Percentiles rank a stretch among this genome's conserved stretches.
Conservation (phyloP, 2,113 vertebrate species). For the Myocastor coypus region DNA sequence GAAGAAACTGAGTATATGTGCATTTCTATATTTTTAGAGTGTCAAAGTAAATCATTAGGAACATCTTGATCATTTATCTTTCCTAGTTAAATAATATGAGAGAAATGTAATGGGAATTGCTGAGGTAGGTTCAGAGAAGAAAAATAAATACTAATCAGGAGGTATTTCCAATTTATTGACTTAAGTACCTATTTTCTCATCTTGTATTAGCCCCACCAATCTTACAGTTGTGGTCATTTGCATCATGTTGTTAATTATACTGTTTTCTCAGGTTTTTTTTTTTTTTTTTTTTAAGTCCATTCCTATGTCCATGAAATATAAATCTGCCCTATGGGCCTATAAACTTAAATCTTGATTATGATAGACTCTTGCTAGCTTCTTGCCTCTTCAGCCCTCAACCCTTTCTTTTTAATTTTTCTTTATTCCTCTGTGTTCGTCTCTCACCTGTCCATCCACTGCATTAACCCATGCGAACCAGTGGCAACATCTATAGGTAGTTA, state of each 20-base stretch:
- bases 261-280: background rate
- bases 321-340: background rate
- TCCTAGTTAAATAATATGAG: background rate
- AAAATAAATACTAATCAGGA: background rate
- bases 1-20: background rate
- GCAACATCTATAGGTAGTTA: rapidly evolving
- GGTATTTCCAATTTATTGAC: background rate
- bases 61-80: background rate
- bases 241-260: background rate
- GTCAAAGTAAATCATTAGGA: background rate
- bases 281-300: background rate
- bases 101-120: background rate
- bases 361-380: rapidly evolving
- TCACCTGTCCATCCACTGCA: background rate
- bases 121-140: background rate
- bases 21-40: background rate
- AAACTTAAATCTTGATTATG: background rate
- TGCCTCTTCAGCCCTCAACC: rapidly evolving
- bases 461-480: too few relatives aligned
- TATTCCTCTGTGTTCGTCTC: background rate
- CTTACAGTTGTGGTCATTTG: background rate
- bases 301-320: background rate
- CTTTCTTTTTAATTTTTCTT: background rate
- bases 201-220: background rate
- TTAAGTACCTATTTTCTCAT: background rate